phyloP scores from a whole-genome alignment of 2,113 vertebrate genomes.

The Lepus timidus region DNA sequence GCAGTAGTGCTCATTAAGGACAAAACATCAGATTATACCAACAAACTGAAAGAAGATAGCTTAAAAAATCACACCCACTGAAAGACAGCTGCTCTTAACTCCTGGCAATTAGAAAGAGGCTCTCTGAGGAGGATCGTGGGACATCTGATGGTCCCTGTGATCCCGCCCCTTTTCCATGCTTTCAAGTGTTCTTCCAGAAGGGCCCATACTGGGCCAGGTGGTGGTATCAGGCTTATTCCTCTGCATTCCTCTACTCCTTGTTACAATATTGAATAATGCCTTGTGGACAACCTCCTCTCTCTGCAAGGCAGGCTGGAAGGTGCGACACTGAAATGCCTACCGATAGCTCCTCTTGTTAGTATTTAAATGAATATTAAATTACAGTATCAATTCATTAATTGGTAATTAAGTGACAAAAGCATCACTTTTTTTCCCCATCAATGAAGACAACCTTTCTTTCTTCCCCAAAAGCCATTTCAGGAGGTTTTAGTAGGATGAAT shows the following conservation, averaged over 20 bases:
- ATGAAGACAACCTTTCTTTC: constrained; percentile 28
- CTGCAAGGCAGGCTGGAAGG: constrained; percentile 39
- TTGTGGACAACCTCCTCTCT: constrained; percentile 58
- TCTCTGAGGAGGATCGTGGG: fast-evolving
- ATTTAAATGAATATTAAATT: constrained; percentile 46
- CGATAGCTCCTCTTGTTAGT: constrained; percentile 40
- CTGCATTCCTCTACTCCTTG: constrained; percentile 64
- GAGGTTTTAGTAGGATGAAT: constrained; percentile 82
- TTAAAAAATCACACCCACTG: neutral
- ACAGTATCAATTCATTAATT: constrained; percentile 73
- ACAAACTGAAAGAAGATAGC: neutral
- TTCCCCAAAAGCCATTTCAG: constrained; percentile 75
- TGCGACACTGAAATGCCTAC: constrained; percentile 61
- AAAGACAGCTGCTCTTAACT: neutral
- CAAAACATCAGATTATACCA: neutral
- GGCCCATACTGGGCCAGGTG: neutral
- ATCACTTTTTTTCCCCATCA: constrained; percentile 43
- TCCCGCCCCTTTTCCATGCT: neutral
- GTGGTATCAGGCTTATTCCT: constrained; percentile 57
- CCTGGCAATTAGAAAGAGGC: neutral
- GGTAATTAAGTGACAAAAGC: constrained; percentile 65
- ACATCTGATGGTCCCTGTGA: neutral
- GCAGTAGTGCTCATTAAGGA: neutral
- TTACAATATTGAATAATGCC: neutral
- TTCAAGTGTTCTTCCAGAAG: neutral